phyloP scores from a whole-genome alignment of 2,113 vertebrate genomes.

The Syngnathus floridae region DNA sequence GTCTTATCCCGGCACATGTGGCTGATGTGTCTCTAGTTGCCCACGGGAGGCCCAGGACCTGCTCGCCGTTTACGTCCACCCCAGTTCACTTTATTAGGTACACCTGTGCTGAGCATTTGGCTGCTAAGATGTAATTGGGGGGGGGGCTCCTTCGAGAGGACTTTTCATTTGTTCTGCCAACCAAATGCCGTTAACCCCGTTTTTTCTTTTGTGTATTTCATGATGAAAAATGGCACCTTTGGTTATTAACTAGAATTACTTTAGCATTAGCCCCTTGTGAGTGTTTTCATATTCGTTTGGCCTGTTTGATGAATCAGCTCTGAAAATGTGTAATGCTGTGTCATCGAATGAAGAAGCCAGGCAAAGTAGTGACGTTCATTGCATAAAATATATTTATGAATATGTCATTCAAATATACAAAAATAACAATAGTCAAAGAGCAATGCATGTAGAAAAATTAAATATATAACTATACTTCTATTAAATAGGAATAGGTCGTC shows the following conservation, averaged over 20 bases:
- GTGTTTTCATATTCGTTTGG: neutral
- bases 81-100: neutral
- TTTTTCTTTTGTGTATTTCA: too few species aligned
- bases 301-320: neutral
- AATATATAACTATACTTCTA: constrained; percentile 74
- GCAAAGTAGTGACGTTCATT: neutral
- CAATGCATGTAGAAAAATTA: constrained; percentile 55
- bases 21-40: constrained; percentile 11
- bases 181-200: neutral
- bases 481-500: constrained; percentile 63
- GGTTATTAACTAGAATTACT: neutral
- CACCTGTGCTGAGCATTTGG: neutral
- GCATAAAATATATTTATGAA: constrained; percentile 70
- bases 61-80: constrained; percentile 41
- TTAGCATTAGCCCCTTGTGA: neutral
- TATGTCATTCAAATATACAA: constrained; percentile 59
- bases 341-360: constrained; percentile 15
- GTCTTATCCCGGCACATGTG: constrained; percentile 26
- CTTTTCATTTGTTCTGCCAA: neutral
- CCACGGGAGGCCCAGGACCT: constrained; percentile 6
- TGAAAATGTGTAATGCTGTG: neutral
- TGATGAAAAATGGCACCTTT: too few species aligned
- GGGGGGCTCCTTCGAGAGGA: neutral
- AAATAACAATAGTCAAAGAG: constrained; percentile 43
- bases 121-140: neutral